These are phyloP conservation scores for Eumacrocentrus americanus DNA, from an alignment of 2,888 invertebrate genomes.

Conservation along the genomic window DNA sequence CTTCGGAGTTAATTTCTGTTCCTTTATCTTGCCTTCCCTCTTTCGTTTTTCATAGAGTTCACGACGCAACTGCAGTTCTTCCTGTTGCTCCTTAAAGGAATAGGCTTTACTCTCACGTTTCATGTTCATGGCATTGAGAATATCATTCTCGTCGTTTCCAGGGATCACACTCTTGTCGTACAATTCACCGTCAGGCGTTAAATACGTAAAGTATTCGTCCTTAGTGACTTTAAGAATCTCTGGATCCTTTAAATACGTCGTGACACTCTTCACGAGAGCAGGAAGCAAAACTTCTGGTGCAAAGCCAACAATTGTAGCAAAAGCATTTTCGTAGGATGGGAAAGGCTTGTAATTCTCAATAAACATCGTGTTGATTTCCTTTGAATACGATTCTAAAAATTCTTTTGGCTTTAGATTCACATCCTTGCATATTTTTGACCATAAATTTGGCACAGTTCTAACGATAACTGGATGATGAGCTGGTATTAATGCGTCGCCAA, in stretches of 20 bases:
- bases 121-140: conserved; percentile 72
- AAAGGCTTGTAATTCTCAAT: conserved; percentile 66
- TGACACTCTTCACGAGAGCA: conserved; percentile 69
- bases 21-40: conserved; percentile 78
- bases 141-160: conserved; percentile 63
- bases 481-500: conserved; percentile 72
- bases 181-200: conserved; percentile 87
- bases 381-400: conserved; percentile 67
- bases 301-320: conserved; percentile 72
- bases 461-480: conserved; percentile 78
- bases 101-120: conserved; percentile 96
- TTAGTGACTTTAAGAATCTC: conserved; percentile 76
- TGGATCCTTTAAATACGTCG: conserved; percentile 68
- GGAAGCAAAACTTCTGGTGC: conserved; percentile 72
- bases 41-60: conserved; percentile 90
- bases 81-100: conserved; percentile 95
- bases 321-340: conserved; percentile 73
- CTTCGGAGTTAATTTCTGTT: conserved; percentile 78
- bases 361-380: conserved; percentile 68
- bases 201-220: conserved; percentile 79
- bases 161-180: conserved; percentile 87
- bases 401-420: conserved; percentile 67
- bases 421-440: conserved; percentile 71
- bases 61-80: conserved; percentile 89
- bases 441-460: conserved; percentile 68